These are phyloP conservation scores for Lycodopsis pacificus DNA, from an alignment of 2,797 vertebrate genomes.

Conservation along the genomic window DNA sequence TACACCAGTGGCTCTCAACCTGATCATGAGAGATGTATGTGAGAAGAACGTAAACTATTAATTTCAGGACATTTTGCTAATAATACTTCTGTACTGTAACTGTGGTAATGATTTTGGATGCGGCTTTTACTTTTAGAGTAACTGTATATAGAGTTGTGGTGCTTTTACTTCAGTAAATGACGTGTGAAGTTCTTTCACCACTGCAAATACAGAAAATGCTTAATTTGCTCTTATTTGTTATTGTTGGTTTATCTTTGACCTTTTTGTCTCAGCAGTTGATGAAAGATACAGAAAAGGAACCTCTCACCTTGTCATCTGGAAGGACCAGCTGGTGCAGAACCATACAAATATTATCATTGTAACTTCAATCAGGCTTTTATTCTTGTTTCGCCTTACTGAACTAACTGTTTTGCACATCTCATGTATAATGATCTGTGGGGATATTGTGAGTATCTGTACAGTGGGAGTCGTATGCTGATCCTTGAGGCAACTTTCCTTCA, in stretches of 20 bases:
- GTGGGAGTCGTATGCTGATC: neutral
- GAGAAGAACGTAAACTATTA: neutral
- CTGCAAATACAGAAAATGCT: neutral
- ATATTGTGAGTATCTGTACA: neutral
- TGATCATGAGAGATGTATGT: neutral
- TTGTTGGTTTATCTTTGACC: neutral
- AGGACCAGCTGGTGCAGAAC: neutral
- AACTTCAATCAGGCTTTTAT: neutral
- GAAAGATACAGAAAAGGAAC: neutral
- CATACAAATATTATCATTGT: neutral
- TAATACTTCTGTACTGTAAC: neutral
- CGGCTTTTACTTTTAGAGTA: neutral
- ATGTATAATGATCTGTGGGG: neutral
- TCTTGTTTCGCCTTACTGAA: neutral
- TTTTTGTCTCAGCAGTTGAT: neutral
- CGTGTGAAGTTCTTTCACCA: neutral
- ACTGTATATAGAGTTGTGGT: neutral
- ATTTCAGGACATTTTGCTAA: neutral
- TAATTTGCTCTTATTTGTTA: neutral
- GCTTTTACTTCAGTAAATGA: neutral
- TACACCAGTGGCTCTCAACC: neutral
- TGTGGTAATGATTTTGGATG: neutral
- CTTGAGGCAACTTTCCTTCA: neutral
- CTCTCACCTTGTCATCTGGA: neutral
- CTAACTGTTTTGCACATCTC: neutral